A percentile compares a stretch with the other conserved stretches of the same genome.
These are phyloP conservation scores for Falco naumanni DNA, from an alignment of 2,797 vertebrate genomes.

Conservation along the genomic window DNA sequence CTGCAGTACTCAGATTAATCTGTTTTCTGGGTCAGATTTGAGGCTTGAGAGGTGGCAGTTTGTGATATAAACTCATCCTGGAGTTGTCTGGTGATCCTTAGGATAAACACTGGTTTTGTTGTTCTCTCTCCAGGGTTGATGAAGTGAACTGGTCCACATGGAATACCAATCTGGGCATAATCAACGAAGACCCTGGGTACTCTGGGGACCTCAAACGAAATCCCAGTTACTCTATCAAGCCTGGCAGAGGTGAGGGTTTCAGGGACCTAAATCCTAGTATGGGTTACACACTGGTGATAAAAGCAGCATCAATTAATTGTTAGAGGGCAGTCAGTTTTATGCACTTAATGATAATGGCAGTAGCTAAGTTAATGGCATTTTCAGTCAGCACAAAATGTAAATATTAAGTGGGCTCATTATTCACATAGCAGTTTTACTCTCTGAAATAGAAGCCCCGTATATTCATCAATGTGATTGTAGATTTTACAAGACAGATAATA, in stretches of 20 bases:
- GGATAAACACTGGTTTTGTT: not conserved
- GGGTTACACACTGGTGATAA: not conserved
- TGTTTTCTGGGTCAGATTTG: not conserved
- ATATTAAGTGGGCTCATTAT: not conserved
- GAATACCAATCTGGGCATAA: constrained; percentile 90
- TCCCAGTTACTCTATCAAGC: constrained; percentile 75
- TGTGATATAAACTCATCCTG: not conserved
- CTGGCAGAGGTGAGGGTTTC: constrained; percentile 77
- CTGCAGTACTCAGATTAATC: not conserved
- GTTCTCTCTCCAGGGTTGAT: constrained; percentile 84
- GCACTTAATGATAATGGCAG: not conserved
- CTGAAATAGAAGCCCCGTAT: not conserved
- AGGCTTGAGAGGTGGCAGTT: not conserved
- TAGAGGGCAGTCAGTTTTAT: not conserved
- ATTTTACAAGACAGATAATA: not conserved
- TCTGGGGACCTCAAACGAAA: constrained; percentile 71
- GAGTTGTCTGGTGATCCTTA: not conserved
- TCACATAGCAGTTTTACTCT: not conserved
- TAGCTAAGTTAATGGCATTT: not conserved
- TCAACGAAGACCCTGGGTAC: constrained; percentile 91
- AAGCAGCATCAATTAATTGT: not conserved
- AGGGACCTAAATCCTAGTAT: not conserved
- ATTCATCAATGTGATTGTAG: not conserved
- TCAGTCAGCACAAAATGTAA: not conserved
- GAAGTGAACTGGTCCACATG: constrained; percentile 98